Conservation (phyloP, 2,113 vertebrate species). For the Apus apus region DNA sequence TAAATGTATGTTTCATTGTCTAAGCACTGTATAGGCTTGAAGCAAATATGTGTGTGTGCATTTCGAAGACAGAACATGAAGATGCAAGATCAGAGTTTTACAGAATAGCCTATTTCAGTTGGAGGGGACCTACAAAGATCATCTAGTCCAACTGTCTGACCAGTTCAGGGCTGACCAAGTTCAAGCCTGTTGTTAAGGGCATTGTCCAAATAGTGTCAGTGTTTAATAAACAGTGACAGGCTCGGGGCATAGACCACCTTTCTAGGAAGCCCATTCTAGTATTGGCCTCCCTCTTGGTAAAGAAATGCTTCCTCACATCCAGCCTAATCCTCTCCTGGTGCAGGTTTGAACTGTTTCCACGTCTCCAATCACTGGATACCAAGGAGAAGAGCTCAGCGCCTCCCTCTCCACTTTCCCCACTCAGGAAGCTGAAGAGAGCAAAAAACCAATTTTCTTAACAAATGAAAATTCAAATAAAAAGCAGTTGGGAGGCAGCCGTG, state of each 20-base stretch:
- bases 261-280: too few species aligned
- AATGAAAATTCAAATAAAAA: neutral
- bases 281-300: too few species aligned
- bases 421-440: neutral
- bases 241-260: too few species aligned
- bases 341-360: neutral
- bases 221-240: neutral
- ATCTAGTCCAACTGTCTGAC: neutral
- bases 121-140: neutral
- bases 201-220: neutral
- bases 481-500: slow-evolving; percentile 49
- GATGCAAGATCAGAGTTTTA: neutral
- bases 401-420: neutral
- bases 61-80: neutral
- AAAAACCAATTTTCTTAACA: neutral
- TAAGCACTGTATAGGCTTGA: neutral
- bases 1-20: neutral
- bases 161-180: neutral
- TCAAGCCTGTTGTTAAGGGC: neutral
- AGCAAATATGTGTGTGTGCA: neutral
- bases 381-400: neutral
- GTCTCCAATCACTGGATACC: rapidly evolving
- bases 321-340: neutral
- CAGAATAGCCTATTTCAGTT: neutral
- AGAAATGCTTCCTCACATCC: neutral